phyloP scores from a whole-genome alignment of 2,797 vertebrate species.

The Pseudochromis fuscus region DNA sequence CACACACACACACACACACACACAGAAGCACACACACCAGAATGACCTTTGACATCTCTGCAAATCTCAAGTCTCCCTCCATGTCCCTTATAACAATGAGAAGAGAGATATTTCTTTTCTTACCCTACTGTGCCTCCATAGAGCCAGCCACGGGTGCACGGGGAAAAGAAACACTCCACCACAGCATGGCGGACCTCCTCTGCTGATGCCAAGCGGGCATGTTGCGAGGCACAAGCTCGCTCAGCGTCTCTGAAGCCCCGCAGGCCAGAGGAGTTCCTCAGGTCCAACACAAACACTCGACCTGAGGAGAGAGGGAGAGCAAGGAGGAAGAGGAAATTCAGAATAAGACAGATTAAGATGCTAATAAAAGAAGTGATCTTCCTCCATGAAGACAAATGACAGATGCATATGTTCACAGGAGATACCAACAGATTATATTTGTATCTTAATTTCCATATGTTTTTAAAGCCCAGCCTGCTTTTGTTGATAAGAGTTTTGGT shows the following conservation, averaged over 20 bases:
- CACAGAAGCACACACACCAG: slow-evolving; percentile 23
- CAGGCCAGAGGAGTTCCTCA: slow-evolving; percentile 83
- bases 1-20: slow-evolving; percentile 18
- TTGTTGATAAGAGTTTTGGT: not conserved
- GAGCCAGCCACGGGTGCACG: slow-evolving; percentile 92
- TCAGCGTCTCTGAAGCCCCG: slow-evolving; percentile 83
- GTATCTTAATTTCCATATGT: not conserved
- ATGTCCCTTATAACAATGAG: slow-evolving; percentile 18
- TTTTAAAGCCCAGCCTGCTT: not conserved
- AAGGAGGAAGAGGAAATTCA: slow-evolving; percentile 15
- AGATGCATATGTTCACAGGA: not conserved
- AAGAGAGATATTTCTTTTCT: slow-evolving; percentile 64
- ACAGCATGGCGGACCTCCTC: slow-evolving; percentile 90
- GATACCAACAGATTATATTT: not conserved
- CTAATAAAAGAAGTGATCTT: too few relatives aligned
- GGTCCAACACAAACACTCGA: slow-evolving; percentile 89
- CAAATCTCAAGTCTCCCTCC: slow-evolving; percentile 19
- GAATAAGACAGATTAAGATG: not conserved
- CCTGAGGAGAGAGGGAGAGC: slow-evolving; percentile 80
- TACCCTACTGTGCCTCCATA: slow-evolving; percentile 90
- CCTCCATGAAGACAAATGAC: not conserved
- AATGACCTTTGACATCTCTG: slow-evolving; percentile 63
- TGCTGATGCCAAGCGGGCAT: slow-evolving; percentile 87
- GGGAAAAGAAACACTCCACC: slow-evolving; percentile 87
- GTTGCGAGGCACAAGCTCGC: slow-evolving; percentile 81